Evolutionary conservation across 2,888 invertebrate species (phyloP).

Genomic region (Lordiphosa andalusiaca): DNA sequence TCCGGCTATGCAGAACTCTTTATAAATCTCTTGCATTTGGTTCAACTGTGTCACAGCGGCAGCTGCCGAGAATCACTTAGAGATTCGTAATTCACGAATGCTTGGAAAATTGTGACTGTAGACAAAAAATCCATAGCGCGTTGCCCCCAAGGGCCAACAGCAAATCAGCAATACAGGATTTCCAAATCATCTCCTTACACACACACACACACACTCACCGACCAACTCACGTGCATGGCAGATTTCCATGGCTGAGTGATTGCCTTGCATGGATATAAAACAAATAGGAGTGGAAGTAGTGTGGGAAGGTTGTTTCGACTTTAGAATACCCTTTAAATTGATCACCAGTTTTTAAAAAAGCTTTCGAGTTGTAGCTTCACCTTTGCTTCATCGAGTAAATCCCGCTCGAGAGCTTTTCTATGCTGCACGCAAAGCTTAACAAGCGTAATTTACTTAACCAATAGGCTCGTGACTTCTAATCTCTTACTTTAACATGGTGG

Average conservation of each 20-base stretch:
- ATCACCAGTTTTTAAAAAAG: too few relatives aligned
- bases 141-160: conserved; percentile 62
- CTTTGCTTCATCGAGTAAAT: too few relatives aligned
- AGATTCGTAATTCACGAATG: conserved; percentile 3
- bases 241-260: conserved; percentile 72
- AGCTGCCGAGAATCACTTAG: background rate
- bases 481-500: too few relatives aligned
- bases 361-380: too few relatives aligned
- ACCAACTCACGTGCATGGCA: conserved; percentile 34
- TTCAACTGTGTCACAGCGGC: too few relatives aligned
- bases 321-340: background rate
- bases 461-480: too few relatives aligned
- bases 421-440: too few relatives aligned
- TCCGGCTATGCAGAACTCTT: too few relatives aligned
- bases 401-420: too few relatives aligned
- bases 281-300: conserved; percentile 43
- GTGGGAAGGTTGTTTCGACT: conserved; percentile 22
- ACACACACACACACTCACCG: conserved; percentile 6
- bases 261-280: conserved; percentile 62
- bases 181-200: conserved; percentile 62
- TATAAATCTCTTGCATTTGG: too few relatives aligned
- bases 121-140: conserved; percentile 53
- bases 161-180: conserved; percentile 70
- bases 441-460: too few relatives aligned
- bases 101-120: conserved; percentile 10